Evolutionary conservation across 2,113 vertebrate genomes (phyloP).

Genomic region (Heliornis fulica): DNA sequence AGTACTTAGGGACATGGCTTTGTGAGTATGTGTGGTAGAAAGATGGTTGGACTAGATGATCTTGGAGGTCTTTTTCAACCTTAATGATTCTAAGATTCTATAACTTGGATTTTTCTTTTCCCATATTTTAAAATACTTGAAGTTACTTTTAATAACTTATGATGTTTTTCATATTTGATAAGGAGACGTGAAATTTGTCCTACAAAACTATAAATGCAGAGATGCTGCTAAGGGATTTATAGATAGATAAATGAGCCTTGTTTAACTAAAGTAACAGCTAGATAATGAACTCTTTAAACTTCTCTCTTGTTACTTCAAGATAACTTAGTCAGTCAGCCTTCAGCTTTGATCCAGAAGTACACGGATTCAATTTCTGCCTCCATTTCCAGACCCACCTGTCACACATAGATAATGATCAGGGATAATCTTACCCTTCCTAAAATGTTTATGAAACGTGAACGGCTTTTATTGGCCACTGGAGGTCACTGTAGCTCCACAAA

Average conservation of each 20-base stretch:
- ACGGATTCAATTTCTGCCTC: background rate
- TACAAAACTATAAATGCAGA: background rate
- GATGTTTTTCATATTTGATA: background rate
- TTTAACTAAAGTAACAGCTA: conserved; percentile 16
- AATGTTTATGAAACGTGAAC: background rate
- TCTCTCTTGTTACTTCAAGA: background rate
- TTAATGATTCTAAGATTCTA: too few species aligned
- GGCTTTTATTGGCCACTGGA: conserved; percentile 40
- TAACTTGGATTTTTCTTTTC: background rate
- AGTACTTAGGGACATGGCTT: too few species aligned
- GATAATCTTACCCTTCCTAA: background rate
- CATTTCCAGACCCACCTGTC: conserved; percentile 16
- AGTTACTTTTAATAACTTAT: background rate
- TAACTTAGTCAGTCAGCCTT: background rate
- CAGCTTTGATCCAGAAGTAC: background rate
- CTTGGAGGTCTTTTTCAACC: too few species aligned
- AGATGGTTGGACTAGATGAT: too few species aligned
- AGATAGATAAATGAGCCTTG: background rate
- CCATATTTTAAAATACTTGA: background rate
- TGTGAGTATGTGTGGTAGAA: too few species aligned
- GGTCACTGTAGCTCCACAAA: conserved; percentile 46
- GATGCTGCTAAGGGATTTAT: background rate
- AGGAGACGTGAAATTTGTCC: background rate
- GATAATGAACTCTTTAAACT: background rate
- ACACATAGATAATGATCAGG: background rate